Evolutionary conservation across 2,113 vertebrate species (phyloP).

Genomic region (Lepidothrix coronata): DNA sequence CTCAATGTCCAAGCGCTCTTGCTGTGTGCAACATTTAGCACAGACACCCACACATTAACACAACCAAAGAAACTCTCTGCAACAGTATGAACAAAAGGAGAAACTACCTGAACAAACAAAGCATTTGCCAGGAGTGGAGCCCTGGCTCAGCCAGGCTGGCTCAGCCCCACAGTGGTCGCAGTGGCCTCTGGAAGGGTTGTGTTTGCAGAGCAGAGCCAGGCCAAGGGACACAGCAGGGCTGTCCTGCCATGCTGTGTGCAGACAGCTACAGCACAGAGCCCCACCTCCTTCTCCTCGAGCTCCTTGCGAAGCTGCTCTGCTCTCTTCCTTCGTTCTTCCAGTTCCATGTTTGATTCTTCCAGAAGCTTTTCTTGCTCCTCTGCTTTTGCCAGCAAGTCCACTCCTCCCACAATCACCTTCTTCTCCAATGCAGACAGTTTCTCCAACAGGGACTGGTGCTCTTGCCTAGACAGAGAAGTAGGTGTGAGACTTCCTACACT

Average conservation of each 20-base stretch:
- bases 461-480: constrained; percentile 80
- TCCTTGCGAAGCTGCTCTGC: constrained; percentile 95
- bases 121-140: neutral
- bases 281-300: constrained; percentile 94
- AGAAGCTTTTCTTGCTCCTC: constrained; percentile 98
- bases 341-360: constrained; percentile 95
- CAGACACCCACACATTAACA: neutral
- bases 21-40: constrained; percentile 73
- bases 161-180: neutral
- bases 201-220: neutral
- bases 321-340: constrained; percentile 90
- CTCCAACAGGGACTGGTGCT: constrained; percentile 92
- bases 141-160: neutral
- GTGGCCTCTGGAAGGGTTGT: rapidly evolving
- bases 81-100: neutral
- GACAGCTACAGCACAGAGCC: neutral
- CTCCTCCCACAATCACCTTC: constrained; percentile 97
- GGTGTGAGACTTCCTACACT: neutral
- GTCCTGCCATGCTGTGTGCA: neutral
- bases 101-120: neutral
- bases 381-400: constrained; percentile 96
- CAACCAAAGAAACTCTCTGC: neutral
- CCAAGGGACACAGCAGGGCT: neutral
- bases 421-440: constrained; percentile 94
- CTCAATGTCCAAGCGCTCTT: constrained; percentile 98